Evolutionary conservation across 2,113 vertebrate genomes (phyloP).

Genomic region (Triplophysa dalaica): DNA sequence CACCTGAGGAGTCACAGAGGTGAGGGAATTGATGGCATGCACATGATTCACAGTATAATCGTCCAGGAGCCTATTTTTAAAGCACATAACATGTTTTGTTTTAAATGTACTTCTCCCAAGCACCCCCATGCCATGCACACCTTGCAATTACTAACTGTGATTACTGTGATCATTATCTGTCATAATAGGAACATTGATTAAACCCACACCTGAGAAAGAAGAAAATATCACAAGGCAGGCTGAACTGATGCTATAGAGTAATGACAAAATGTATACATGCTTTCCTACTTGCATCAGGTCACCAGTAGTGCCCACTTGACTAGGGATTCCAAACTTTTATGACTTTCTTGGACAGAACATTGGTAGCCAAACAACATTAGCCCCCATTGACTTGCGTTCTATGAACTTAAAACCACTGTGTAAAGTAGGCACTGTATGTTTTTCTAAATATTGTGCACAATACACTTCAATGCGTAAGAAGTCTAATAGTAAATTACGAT

Average conservation of each 20-base stretch:
- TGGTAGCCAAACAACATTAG: too few relatives aligned
- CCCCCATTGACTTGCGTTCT: too few relatives aligned
- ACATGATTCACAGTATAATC: neutral
- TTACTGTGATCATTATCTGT: neutral
- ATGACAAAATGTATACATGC: too few relatives aligned
- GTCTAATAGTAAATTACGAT: too few relatives aligned
- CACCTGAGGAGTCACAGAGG: constrained; percentile 32
- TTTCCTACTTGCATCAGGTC: too few relatives aligned
- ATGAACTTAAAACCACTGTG: too few relatives aligned
- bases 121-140: neutral
- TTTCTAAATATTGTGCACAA: too few relatives aligned
- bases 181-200: neutral
- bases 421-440: too few relatives aligned
- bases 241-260: neutral
- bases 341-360: too few relatives aligned
- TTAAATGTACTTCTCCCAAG: neutral
- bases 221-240: neutral
- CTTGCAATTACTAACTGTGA: neutral
- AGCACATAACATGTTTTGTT: neutral
- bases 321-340: too few relatives aligned
- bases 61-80: neutral
- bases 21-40: constrained; percentile 9
- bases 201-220: neutral
- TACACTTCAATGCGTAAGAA: too few relatives aligned
- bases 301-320: too few relatives aligned